phyloP scores from a whole-genome alignment of 2,888 invertebrate species.

The Malthinus flaveolus region DNA sequence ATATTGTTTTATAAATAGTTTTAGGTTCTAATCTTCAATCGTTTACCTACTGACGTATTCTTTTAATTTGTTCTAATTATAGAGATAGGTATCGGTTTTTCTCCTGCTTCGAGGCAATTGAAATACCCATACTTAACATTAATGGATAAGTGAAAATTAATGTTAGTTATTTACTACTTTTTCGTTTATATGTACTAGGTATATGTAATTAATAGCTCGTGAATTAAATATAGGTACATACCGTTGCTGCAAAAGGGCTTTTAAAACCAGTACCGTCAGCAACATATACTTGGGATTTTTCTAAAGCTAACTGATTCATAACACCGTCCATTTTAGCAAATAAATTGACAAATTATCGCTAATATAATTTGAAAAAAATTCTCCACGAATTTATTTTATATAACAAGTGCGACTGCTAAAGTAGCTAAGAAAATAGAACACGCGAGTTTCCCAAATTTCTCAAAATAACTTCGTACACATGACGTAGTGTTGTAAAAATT shows the following conservation, averaged over 20 bases:
- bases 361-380: neutral
- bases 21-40: too few species aligned
- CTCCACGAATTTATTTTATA: conserved; percentile 8
- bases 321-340: conserved; percentile 61
- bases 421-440: conserved; percentile 26
- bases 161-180: too few species aligned
- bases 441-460: conserved; percentile 22
- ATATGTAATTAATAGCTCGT: too few species aligned
- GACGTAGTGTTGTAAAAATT: conserved; percentile 8
- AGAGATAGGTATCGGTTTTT: too few species aligned
- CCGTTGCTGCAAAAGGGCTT: conserved; percentile 85
- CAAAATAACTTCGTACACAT: conserved; percentile 21
- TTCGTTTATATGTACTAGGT: too few species aligned
- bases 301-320: conserved; percentile 87
- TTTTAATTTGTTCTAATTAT: too few species aligned
- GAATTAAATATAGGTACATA: conserved; percentile 50
- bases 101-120: too few species aligned
- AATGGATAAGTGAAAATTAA: too few species aligned
- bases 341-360: neutral
- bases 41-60: too few species aligned
- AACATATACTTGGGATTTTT: conserved; percentile 84
- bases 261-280: conserved; percentile 77
- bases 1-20: too few species aligned
- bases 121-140: too few species aligned
- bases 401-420: conserved; percentile 14